Conservation (phyloP, 2,113 vertebrate genomes). For the Mustela nigripes region DNA sequence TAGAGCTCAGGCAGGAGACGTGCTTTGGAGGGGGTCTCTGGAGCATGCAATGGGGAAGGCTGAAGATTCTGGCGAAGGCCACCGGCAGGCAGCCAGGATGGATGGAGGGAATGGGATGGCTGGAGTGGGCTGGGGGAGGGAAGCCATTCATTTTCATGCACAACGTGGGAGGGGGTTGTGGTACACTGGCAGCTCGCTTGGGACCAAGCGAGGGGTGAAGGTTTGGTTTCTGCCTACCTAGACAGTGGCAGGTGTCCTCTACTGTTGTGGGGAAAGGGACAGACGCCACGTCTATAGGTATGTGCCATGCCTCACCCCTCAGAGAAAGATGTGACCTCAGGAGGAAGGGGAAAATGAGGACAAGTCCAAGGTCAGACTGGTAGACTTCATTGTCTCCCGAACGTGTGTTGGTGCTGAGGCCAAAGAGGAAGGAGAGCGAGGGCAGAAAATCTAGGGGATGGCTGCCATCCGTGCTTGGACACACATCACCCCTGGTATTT, state of each 20-base stretch:
- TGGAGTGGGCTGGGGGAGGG: not conserved
- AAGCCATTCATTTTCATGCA: constrained; percentile 3
- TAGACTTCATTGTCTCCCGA: not conserved
- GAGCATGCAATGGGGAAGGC: not conserved
- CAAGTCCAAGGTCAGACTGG: not conserved
- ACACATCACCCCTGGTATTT: not conserved
- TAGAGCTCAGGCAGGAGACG: not conserved
- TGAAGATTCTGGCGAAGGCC: not conserved
- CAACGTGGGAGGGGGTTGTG: not conserved
- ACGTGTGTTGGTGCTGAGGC: not conserved
- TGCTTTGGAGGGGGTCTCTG: not conserved
- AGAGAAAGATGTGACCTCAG: not conserved
- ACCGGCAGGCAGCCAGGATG: not conserved
- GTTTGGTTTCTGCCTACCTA: not conserved
- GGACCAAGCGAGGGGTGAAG: not conserved
- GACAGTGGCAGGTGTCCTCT: not conserved
- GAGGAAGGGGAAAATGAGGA: fast-evolving
- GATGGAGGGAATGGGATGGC: not conserved
- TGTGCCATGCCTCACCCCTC: not conserved
- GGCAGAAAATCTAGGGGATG: not conserved
- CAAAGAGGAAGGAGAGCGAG: not conserved
- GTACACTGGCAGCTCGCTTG: fast-evolving
- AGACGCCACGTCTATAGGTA: not conserved
- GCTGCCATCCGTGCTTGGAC: not conserved
- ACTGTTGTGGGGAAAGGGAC: not conserved